phyloP scores from a whole-genome alignment of 2,888 invertebrate species.

The Eupithecia centaureata region DNA sequence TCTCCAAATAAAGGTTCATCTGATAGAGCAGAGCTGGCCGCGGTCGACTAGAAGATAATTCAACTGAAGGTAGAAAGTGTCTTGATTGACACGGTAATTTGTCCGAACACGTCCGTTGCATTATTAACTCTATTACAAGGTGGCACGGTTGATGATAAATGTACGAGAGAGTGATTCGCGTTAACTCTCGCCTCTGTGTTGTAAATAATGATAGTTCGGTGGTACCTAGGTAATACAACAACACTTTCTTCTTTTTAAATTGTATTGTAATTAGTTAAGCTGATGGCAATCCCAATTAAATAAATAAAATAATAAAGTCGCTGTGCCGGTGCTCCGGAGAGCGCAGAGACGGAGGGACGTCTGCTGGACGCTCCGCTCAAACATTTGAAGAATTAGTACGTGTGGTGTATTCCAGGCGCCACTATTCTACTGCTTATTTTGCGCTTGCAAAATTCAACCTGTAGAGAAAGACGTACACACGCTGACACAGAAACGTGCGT shows the following conservation, averaged over 20 bases:
- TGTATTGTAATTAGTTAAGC: too few relatives aligned
- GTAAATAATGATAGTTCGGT: not conserved
- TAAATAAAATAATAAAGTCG: too few relatives aligned
- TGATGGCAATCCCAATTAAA: too few relatives aligned
- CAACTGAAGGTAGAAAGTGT: conserved; percentile 40
- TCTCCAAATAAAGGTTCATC: not conserved
- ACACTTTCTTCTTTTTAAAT: too few relatives aligned
- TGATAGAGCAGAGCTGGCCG: not conserved
- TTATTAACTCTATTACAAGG: conserved; percentile 21
- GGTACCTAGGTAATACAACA: not conserved
- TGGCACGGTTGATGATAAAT: conserved; percentile 2
- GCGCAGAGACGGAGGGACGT: too few relatives aligned
- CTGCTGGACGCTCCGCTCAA: too few relatives aligned
- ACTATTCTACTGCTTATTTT: not conserved
- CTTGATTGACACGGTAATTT: conserved; percentile 47
- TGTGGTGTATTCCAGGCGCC: not conserved
- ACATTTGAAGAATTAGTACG: too few relatives aligned
- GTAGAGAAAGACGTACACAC: too few relatives aligned
- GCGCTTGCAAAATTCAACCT: not conserved
- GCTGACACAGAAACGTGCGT: too few relatives aligned
- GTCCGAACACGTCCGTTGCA: conserved; percentile 29
- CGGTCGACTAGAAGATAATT: not conserved
- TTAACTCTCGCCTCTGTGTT: not conserved
- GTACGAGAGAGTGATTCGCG: not conserved
- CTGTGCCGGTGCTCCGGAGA: too few relatives aligned